Evolutionary conservation across 2,888 invertebrate genomes (phyloP).

Genomic region (Malacosoma neustria): DNA sequence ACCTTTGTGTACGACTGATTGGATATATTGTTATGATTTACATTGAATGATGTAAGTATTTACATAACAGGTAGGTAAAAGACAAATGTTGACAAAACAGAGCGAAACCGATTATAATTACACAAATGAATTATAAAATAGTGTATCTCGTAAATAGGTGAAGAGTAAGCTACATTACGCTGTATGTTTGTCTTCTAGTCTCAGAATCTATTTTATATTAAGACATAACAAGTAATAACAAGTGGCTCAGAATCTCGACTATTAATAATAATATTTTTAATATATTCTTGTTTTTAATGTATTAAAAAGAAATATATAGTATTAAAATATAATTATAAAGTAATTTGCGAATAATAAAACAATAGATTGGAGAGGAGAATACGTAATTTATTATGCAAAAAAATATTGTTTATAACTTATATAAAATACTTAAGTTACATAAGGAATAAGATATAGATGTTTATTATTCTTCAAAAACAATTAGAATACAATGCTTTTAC

Average conservation of each 20-base stretch:
- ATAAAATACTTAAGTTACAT: too few relatives aligned
- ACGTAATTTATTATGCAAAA: too few relatives aligned
- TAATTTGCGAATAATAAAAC: too few relatives aligned
- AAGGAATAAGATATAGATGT: too few relatives aligned
- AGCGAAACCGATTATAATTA: neutral
- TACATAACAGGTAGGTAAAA: constrained; percentile 1
- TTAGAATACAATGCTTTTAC: too few relatives aligned
- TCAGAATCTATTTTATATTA: constrained; percentile 8
- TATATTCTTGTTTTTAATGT: too few relatives aligned
- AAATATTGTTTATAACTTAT: too few relatives aligned
- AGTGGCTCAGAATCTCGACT: neutral
- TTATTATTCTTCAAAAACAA: too few relatives aligned
- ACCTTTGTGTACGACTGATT: constrained; percentile 7
- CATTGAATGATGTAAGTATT: neutral
- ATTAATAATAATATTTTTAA: neutral
- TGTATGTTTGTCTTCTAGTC: constrained; percentile 17
- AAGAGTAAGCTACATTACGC: constrained; percentile 1
- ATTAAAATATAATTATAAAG: too few relatives aligned
- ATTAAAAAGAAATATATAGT: too few relatives aligned
- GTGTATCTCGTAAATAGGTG: neutral
- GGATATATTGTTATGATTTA: neutral
- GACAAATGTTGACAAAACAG: constrained; percentile 1
- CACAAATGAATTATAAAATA: neutral
- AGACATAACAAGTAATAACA: neutral
- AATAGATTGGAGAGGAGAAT: too few relatives aligned